A percentile compares a stretch with the other conserved stretches of the same genome.
phyloP scores from a whole-genome alignment of 2,797 vertebrate species.

The Alca torda region DNA sequence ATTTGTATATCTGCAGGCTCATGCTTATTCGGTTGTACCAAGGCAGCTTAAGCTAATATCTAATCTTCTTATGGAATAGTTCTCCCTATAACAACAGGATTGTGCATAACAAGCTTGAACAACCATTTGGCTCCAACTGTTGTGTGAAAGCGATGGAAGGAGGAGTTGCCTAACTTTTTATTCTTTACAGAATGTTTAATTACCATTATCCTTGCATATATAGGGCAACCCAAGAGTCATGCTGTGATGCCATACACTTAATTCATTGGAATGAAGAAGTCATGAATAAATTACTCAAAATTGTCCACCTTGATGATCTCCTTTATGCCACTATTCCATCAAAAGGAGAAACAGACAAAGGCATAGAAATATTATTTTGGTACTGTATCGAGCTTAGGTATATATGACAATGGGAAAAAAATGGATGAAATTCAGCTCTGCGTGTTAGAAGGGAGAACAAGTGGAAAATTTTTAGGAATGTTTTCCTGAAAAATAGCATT shows the following conservation, averaged over 20 bases:
- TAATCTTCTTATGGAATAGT: conserved; percentile 72
- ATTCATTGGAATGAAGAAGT: not conserved
- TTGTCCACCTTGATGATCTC: not conserved
- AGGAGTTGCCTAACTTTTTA: not conserved
- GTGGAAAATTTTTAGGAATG: not conserved
- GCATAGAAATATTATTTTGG: not conserved
- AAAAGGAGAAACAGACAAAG: not conserved
- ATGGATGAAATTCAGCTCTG: not conserved
- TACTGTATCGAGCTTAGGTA: not conserved
- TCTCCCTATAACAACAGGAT: conserved; percentile 55
- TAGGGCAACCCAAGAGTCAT: not conserved
- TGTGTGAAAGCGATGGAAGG: not conserved
- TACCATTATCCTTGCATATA: not conserved
- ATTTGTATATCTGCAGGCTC: conserved; percentile 68
- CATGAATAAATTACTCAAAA: not conserved
- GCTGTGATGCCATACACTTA: not conserved
- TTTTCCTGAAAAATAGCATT: not conserved
- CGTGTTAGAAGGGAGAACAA: not conserved
- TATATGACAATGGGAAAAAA: not conserved
- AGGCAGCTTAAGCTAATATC: conserved; percentile 71
- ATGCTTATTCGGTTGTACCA: conserved; percentile 67
- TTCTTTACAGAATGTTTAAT: not conserved
- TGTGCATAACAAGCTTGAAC: conserved; percentile 52
- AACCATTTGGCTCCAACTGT: not conserved
- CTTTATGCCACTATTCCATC: not conserved